Evolutionary conservation across 1,140 invertebrate genomes (phyloP), one percentile per base, ranked within the genome.

Genomic region (Eurytemora carolleeae): DNA sequence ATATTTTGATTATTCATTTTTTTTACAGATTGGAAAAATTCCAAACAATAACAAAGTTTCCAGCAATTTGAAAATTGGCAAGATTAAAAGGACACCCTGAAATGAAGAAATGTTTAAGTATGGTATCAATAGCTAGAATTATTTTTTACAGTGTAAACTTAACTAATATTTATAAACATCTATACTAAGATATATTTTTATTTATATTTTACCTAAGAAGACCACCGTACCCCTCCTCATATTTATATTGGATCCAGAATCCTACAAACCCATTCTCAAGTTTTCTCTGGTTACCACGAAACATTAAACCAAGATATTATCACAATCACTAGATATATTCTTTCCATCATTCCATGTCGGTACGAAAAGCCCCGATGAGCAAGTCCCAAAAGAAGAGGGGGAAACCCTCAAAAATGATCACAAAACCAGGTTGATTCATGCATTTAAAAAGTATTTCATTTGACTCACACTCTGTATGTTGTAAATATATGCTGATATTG

Each of bases 171-270:
- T n/a, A n/a, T n/a, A n/a, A n/a, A n/a, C n/a, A n/a, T n/a, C n/a
- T n/a, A n/a, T n/a, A n/a, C n/a, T n/a, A n/a, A n/a, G n/a, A n/a
- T n/a, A n/a, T n/a, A n/a, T n/a, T n/a, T n/a, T n/a, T n/a, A n/a
- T n/a, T n/a, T 44, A 12, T 7, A 44, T 44, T 12, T 44, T 44
- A 44, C 31, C 60, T 62, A 2, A 62, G 2, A n/a, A 17, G 21
- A n/a, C 60, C 60, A 24, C 60, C 60, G 18, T n/a, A 52, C 17
- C 55, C 60, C n/a, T 62, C 52, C 15, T 62, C 52, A 53, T 21
- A 62, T 19, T 17, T 19, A 24, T 62, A 62, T 25, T 22, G 18
- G 19, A 62, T 57, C 60, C 60, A 62, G 24, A 62, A 62, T 1
- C 60, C 60, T 1, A 62, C 60, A 56, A 23, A 62, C 1, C 25